phyloP scores from a whole-genome alignment of 2,797 vertebrate species.

The Sebastes itinus region DNA sequence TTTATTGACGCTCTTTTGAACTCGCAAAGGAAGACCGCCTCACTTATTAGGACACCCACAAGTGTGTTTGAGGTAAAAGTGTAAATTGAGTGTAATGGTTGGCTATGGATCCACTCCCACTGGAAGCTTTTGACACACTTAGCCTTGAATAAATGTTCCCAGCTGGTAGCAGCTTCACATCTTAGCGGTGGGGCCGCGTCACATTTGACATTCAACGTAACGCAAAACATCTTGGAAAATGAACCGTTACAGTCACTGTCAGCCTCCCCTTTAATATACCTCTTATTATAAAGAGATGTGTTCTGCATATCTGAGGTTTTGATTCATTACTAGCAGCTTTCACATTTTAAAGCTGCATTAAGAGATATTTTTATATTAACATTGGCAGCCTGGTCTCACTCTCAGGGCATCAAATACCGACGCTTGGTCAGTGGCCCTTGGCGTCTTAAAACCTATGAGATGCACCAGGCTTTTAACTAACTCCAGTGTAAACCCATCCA shows the following conservation, averaged over 20 bases:
- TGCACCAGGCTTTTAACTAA: background rate
- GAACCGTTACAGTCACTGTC: slow-evolving; percentile 19
- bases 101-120: slow-evolving; percentile 57
- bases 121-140: slow-evolving; percentile 64
- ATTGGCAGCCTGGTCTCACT: background rate
- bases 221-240: slow-evolving; percentile 28
- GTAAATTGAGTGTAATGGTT: slow-evolving; percentile 69
- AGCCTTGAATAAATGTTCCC: slow-evolving; percentile 62
- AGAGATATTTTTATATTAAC: background rate
- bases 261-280: slow-evolving; percentile 2
- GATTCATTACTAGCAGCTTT: slow-evolving; percentile 12
- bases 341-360: background rate
- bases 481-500: background rate
- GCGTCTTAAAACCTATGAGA: background rate
- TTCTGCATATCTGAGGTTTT: slow-evolving; percentile 13
- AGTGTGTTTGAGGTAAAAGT: slow-evolving; percentile 70
- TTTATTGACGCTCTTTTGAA: slow-evolving; percentile 55
- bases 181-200: slow-evolving; percentile 42
- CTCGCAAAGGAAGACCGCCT: slow-evolving; percentile 22
- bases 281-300: slow-evolving; percentile 18
- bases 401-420: background rate
- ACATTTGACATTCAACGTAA: slow-evolving; percentile 31
- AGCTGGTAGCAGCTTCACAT: slow-evolving; percentile 61
- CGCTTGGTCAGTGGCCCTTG: background rate
- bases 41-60: slow-evolving; percentile 57